Evolutionary conservation across 1,140 invertebrate genomes (phyloP).

Genomic region (Plectrocnemia conspersa): DNA sequence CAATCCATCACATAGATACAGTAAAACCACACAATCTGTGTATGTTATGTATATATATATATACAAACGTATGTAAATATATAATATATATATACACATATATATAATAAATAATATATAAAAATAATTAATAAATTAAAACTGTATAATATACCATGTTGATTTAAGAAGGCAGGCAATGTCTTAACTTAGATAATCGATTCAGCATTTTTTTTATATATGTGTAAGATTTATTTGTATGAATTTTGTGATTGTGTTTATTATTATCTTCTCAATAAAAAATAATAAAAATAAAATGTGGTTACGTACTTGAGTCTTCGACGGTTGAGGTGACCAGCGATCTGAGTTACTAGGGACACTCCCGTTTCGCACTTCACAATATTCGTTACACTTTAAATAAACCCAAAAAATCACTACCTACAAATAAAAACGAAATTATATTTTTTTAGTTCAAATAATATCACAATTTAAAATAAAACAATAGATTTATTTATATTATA

Average conservation of each 20-base stretch:
- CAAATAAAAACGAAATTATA: too few species aligned
- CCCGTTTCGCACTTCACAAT: too few species aligned
- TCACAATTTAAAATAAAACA: too few species aligned
- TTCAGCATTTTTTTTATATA: slow-evolving; percentile 28
- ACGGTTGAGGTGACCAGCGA: slow-evolving; percentile 3
- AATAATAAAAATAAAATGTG: slow-evolving; percentile 18
- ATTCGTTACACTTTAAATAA: too few species aligned
- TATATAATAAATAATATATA: background rate
- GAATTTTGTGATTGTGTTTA: too few species aligned
- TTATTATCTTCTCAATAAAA: too few species aligned
- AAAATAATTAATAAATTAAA: slow-evolving; percentile 4
- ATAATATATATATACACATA: slow-evolving; percentile 8
- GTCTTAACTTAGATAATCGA: slow-evolving; percentile 36
- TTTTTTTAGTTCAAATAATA: too few species aligned
- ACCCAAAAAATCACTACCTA: too few species aligned
- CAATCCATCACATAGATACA: slow-evolving; percentile 29
- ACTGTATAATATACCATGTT: too few species aligned
- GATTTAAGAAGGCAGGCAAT: slow-evolving; percentile 32
- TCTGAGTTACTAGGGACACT: slow-evolving; percentile 8
- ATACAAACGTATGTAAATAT: background rate
- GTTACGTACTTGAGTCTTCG: slow-evolving; percentile 22
- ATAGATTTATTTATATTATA: too few species aligned
- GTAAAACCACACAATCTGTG: slow-evolving; percentile 9
- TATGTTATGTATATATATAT: background rate
- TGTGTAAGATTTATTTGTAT: slow-evolving; percentile 16